Base-by-base conservation (phyloP, 1,140 invertebrate genomes). In the Pogonus chalceus region DNA sequence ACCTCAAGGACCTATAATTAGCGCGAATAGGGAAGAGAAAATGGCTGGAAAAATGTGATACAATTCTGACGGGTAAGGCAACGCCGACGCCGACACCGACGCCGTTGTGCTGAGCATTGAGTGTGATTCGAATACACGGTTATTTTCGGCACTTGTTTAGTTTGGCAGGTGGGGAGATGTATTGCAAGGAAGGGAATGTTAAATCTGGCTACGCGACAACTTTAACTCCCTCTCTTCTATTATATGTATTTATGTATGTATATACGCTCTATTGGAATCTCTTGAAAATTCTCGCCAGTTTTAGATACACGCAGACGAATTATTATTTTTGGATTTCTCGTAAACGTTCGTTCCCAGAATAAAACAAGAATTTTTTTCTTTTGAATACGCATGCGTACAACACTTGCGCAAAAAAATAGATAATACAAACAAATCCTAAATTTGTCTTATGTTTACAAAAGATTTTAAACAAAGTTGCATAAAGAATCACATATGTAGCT, bases 271-370 rank as follows among this genome's bases (percentile, higher is more conserved):
- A 43, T 43, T 18, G 37, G 37, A 43, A 43, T 43, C 37, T 43
- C 37, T 9, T n/a, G 18, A 43, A 43, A 43, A 43, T 16, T 43
- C 37, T 9, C 37, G 18, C 37, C 37, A 16, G 9, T 12, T 43
- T 43, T 43, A 43, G 37, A 43, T 43, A 43, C 37, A 43, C 37
- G 18, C 37, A 43, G 9, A 43, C 9, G 37, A 43, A 43, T 43
- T 43, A 43, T 43, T 43, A 43, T 43, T 43, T 43, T 43, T 43
- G 37, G 37, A 43, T 12, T 43, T 43, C 37, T 43, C 37, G 37
- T 43, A 18, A 43, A 43, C 9, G 37, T 43, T 12, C 18, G 18
- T 43, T 43, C 37, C 18, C 4, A 18, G 37, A 43, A 43, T 43
- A 43, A 10, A 43, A 9, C 9, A 43, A 18, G 9, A n/a, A n/a